These are phyloP conservation scores for Sebastes alutus DNA, from an alignment of 2,797 vertebrate genomes.

Conservation along the genomic window DNA sequence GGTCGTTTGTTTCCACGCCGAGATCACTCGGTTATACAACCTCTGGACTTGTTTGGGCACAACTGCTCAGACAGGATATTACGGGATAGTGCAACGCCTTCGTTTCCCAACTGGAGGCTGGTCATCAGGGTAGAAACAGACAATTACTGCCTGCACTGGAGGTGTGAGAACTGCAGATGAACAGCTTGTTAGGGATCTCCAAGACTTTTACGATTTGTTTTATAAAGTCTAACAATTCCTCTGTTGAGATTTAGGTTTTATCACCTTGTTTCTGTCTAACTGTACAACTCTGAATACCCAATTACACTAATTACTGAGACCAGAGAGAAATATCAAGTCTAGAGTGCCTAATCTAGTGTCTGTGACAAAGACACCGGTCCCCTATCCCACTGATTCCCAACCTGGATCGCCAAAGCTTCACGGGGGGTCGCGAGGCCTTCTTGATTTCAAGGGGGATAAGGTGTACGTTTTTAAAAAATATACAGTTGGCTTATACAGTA, in stretches of 20 bases:
- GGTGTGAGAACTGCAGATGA: slow-evolving; percentile 12
- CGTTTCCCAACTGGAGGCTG: slow-evolving; percentile 23
- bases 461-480: too few relatives aligned
- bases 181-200: neutral
- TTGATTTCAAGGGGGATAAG: too few relatives aligned
- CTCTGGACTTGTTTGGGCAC: slow-evolving; percentile 48
- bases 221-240: neutral
- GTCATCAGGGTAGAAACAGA: slow-evolving; percentile 27
- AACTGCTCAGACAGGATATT: slow-evolving; percentile 55
- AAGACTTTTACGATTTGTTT: neutral
- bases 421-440: too few relatives aligned
- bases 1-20: slow-evolving; percentile 35
- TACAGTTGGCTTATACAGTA: too few relatives aligned
- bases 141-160: slow-evolving; percentile 6
- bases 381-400: too few relatives aligned
- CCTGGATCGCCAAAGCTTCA: too few relatives aligned
- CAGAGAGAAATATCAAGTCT: neutral
- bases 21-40: slow-evolving; percentile 53
- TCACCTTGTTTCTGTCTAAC: slow-evolving; percentile 17
- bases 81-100: slow-evolving; percentile 38
- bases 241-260: neutral
- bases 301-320: neutral
- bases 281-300: neutral
- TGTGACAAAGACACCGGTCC: neutral
- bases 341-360: neutral